These are phyloP conservation scores for Drosophila quinaria DNA, from an alignment of 2,888 invertebrate species.

Conservation along the genomic window DNA sequence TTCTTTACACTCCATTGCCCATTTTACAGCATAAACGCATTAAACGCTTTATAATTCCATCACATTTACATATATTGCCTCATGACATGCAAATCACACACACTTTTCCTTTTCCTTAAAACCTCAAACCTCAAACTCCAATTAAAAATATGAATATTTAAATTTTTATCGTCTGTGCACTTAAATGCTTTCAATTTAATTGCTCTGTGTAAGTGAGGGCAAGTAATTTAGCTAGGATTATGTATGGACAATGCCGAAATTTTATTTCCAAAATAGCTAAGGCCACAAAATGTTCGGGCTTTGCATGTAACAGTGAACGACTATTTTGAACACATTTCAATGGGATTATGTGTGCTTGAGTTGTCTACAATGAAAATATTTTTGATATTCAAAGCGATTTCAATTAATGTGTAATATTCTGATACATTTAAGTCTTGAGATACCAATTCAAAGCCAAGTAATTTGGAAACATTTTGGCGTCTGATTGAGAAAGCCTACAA, in stretches of 20 bases:
- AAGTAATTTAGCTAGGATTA: constrained; percentile 35
- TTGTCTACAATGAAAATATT: not conserved
- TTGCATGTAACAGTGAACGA: constrained; percentile 13
- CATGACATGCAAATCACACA: constrained; percentile 54
- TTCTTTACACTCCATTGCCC: constrained; percentile 61
- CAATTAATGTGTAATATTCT: constrained; percentile 2
- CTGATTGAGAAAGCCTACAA: constrained; percentile 3
- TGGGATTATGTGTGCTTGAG: constrained; percentile 46
- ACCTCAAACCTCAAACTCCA: constrained; percentile 13
- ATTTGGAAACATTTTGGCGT: not conserved
- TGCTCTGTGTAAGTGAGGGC: constrained; percentile 33
- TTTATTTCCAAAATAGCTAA: constrained; percentile 2
- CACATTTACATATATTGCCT: constrained; percentile 11
- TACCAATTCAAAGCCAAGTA: too few relatives aligned
- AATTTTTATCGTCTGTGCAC: constrained; percentile 51
- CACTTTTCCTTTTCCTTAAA: not conserved
- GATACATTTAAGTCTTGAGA: not conserved
- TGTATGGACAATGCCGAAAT: constrained; percentile 14
- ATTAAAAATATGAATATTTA: constrained; percentile 65
- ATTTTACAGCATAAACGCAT: constrained; percentile 30
- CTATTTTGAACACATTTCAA: constrained; percentile 34
- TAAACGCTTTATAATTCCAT: constrained; percentile 44
- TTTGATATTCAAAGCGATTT: constrained; percentile 13
- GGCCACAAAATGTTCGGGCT: constrained; percentile 7
- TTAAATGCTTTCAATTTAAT: constrained; percentile 72